Base-by-base conservation (phyloP, 2,113 vertebrate genomes). In the Drymodes brunneopygia region DNA sequence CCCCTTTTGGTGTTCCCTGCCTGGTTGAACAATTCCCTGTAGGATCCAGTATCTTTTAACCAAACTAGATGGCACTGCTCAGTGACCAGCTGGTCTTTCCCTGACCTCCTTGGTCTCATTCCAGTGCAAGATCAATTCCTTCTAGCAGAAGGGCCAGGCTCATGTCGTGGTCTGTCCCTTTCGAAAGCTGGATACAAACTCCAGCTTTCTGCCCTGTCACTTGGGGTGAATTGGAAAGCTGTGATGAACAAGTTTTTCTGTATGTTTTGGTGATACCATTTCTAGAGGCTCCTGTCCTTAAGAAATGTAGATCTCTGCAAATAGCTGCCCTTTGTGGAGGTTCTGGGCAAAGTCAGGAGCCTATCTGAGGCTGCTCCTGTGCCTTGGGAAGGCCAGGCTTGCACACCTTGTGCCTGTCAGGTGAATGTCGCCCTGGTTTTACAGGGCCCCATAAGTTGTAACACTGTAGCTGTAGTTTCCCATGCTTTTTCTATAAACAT, bases 61-160 rank as follows among this genome's bases (percentile, higher is more conserved):
- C 20, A 9, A n/a, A 27, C 15, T 27, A 31, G 25, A 31, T n/a
- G 28, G 97, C 97, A 98, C 97, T 96, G 97, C 40, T 79, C 36
- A 93, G 56, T 97, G 96, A 93, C 97, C 66, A 64, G 91, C 64
- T 97, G 93, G 97, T 93, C 95, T 74, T 83, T 21, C 44, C 60
- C 70, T 88, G 96, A 71, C 94, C 95, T 89, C 25, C 94, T 75
- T 66, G 94, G 92, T 94, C 95, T 97, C 85, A 78, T 91, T 85
- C 22, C 85, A 81, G 95, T 97, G 94, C 97, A 28, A 97, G 81
- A 97, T 40, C 18, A 95, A 84, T 47, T 93, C 88, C 97, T 74
- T 89, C 92, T 96, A 88, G 92, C 97, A 98, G 95, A 97, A 98
- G 97, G 96, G 92, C 51, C 91, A 40, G 92, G 79, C 86, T 25